Evolutionary conservation across 1,140 invertebrate species (phyloP).

Genomic region (Drosophila teissieri): DNA sequence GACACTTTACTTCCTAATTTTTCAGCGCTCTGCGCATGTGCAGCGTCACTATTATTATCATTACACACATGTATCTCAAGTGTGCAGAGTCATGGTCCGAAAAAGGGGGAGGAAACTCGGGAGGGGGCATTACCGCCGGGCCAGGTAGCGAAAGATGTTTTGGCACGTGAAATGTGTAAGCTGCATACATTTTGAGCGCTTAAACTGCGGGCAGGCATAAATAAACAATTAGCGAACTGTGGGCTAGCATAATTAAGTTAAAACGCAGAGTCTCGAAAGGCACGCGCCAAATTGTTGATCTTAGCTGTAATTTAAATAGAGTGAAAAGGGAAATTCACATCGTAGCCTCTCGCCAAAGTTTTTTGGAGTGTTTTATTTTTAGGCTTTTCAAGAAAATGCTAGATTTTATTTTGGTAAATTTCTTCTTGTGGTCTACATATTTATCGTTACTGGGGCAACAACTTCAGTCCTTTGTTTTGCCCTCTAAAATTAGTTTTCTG

Average conservation of each 20-base stretch:
- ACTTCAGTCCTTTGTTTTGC: background rate
- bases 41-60: slow-evolving; percentile 82
- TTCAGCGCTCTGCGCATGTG: slow-evolving; percentile 71
- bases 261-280: slow-evolving; percentile 5
- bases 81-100: slow-evolving; percentile 67
- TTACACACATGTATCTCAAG: slow-evolving; percentile 48
- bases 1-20: slow-evolving; percentile 75
- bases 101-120: slow-evolving; percentile 18
- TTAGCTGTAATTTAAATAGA: background rate
- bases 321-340: slow-evolving; percentile 2
- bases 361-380: slow-evolving; percentile 1
- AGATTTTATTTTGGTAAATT: background rate
- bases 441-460: background rate
- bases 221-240: slow-evolving; percentile 51
- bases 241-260: slow-evolving; percentile 43
- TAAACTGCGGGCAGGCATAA: slow-evolving; percentile 53
- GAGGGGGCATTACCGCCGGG: slow-evolving; percentile 2
- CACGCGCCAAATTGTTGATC: slow-evolving; percentile 46
- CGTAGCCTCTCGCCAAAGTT: background rate
- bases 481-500: slow-evolving; percentile 23
- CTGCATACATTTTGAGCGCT: slow-evolving; percentile 55
- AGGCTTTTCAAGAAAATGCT: slow-evolving; percentile 6
- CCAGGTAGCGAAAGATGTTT: slow-evolving; percentile 28
- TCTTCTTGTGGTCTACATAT: background rate
- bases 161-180: slow-evolving; percentile 80